Percentiles rank a stretch among this genome's conserved stretches.
phyloP scores from a whole-genome alignment of 2,113 vertebrate genomes.

The Crypturellus undulatus region DNA sequence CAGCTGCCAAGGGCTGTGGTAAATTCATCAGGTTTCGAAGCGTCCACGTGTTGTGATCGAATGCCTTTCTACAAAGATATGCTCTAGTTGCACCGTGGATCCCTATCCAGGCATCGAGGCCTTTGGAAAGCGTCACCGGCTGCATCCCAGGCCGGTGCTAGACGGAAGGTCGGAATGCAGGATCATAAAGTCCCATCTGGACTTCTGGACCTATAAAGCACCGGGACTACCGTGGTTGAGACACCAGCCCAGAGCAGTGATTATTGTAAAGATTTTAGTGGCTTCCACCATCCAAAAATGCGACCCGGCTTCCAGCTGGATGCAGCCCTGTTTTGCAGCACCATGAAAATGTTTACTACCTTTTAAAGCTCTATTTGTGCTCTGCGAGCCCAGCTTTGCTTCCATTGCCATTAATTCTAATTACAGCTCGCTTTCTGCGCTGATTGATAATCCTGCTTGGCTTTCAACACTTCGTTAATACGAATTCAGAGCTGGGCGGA shows the following conservation, averaged over 20 bases:
- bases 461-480: neutral
- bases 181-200: neutral
- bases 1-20: neutral
- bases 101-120: neutral
- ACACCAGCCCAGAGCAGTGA: neutral
- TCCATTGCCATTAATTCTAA: neutral
- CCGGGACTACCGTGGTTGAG: neutral
- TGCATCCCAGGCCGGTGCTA: neutral
- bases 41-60: fast-evolving
- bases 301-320: neutral
- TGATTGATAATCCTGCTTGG: slow-evolving; percentile 13
- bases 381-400: neutral
- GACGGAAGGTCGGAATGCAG: neutral
- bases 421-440: neutral
- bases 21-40: neutral
- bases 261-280: neutral
- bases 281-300: neutral
- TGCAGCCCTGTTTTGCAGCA: neutral
- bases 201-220: fast-evolving
- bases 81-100: neutral
- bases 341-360: neutral
- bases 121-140: neutral
- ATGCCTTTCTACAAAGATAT: neutral
- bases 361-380: neutral
- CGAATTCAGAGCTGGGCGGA: neutral